Evolutionary conservation across 2,888 invertebrate species (phyloP).

Genomic region (Chymomyza procnemis): DNA sequence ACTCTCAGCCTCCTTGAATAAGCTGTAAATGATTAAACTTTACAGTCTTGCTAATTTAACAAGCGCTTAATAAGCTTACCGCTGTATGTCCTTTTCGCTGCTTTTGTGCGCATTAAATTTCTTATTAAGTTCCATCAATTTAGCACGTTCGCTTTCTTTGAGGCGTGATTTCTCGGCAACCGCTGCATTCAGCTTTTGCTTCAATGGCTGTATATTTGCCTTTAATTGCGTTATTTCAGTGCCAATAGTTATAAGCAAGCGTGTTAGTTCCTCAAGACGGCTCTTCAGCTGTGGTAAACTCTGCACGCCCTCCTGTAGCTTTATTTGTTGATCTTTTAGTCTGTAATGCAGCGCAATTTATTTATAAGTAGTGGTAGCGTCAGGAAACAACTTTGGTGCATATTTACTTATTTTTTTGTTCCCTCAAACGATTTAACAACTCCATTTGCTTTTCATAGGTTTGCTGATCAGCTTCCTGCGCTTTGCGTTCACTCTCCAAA

Average conservation of each 20-base stretch:
- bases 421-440: conserved; percentile 73
- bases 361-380: background rate
- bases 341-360: conserved; percentile 37
- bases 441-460: conserved; percentile 77
- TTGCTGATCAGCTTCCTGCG: conserved; percentile 80
- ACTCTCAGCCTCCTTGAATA: conserved; percentile 81
- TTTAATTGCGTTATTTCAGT: conserved; percentile 75
- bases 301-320: conserved; percentile 82
- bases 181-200: conserved; percentile 63
- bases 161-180: conserved; percentile 76
- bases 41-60: background rate
- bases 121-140: conserved; percentile 54
- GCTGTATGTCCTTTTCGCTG: conserved; percentile 73
- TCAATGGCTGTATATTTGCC: conserved; percentile 78
- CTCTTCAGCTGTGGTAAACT: conserved; percentile 76
- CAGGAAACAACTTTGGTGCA: background rate
- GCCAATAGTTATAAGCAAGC: conserved; percentile 70
- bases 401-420: conserved; percentile 71
- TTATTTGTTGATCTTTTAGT: conserved; percentile 85
- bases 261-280: conserved; percentile 60
- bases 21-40: conserved; percentile 40
- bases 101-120: conserved; percentile 67
- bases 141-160: conserved; percentile 64
- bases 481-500: conserved; percentile 78
- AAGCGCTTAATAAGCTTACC: conserved; percentile 46